Evolutionary conservation across 2,888 invertebrate genomes (phyloP).

Genomic region (Diogma glabrata): DNA sequence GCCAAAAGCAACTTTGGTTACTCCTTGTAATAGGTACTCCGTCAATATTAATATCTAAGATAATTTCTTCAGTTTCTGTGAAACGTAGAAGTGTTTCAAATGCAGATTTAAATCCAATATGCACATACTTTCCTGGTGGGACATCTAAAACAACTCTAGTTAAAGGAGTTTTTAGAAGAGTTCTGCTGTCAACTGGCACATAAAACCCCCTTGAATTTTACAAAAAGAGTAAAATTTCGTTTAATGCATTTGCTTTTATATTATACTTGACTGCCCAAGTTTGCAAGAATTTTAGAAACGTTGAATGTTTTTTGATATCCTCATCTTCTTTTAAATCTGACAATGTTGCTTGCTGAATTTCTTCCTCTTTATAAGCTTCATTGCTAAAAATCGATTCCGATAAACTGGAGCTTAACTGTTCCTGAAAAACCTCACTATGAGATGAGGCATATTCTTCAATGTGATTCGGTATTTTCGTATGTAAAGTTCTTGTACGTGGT

Average conservation of each 20-base stretch:
- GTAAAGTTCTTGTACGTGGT: too few species aligned
- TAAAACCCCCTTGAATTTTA: background rate
- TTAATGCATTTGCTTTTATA: background rate
- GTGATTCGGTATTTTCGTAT: background rate
- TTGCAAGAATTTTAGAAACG: background rate
- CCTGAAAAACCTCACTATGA: background rate
- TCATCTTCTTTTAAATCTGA: background rate
- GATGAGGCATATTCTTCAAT: background rate
- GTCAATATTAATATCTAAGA: background rate
- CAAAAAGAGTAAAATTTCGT: background rate
- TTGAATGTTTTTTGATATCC: background rate
- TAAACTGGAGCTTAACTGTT: background rate
- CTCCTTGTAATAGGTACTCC: too few species aligned
- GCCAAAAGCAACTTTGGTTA: too few species aligned
- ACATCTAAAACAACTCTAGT: background rate
- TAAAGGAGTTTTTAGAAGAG: background rate
- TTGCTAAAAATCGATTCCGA: background rate
- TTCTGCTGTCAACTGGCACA: background rate
- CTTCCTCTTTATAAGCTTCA: background rate
- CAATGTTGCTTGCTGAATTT: background rate
- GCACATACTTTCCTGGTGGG: background rate
- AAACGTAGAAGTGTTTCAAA: too few species aligned
- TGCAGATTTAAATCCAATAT: background rate
- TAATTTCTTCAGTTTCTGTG: too few species aligned
- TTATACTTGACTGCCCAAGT: background rate